Base-by-base conservation (phyloP, 2,888 invertebrate species). In the Cybosia mesomella region DNA sequence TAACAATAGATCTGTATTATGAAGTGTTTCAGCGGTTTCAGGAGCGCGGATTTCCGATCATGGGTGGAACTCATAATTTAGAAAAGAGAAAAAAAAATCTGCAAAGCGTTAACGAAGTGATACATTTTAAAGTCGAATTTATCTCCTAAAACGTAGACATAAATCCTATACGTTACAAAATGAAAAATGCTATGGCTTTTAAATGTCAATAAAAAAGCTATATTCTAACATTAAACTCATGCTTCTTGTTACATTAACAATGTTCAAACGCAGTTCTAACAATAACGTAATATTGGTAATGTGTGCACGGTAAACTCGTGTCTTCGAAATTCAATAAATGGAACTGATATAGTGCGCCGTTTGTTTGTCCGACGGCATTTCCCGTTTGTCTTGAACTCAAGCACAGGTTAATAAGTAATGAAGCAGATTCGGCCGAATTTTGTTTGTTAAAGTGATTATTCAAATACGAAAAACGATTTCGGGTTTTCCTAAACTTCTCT, bases 371-470 rank as follows among this genome's bases (percentile, higher is more conserved):
- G 64, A 70, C 72, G 68, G 67, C 68, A 72, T 85, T 83, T 80
- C 76, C 80, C 84, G 84, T 87, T 87, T 89, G 89, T 91, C 89
- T 87, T 87, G 82, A 82, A 87, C 86, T 87, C 87, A 87, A 89
- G 86, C 85, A 84, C 90, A 91, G 91, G 91, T 94, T 93, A 94
- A 93, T 94, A 94, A 93, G 87, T 93, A 94, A 95, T 94, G 94
- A 94, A 91, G 88, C 85, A 88, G 89, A 90, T 91, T 91, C 90
- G 87, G 85, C 84, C 82, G 89, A 92, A 91, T 93, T 93, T 92
- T 93, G 92, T 94, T 93, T 94, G 93, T 92, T 92, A 93, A 94
- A 93, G 92, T 94, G 92, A 94, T 94, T 95, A 94, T 95, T 94
- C 92, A 95, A 95, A 94, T 94, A 93, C 90, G 90, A 89, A 94